Evolutionary conservation across 1,140 invertebrate genomes (phyloP), one percentile per base, ranked within the genome.

Genomic region (Brachionus rotundiformis): DNA sequence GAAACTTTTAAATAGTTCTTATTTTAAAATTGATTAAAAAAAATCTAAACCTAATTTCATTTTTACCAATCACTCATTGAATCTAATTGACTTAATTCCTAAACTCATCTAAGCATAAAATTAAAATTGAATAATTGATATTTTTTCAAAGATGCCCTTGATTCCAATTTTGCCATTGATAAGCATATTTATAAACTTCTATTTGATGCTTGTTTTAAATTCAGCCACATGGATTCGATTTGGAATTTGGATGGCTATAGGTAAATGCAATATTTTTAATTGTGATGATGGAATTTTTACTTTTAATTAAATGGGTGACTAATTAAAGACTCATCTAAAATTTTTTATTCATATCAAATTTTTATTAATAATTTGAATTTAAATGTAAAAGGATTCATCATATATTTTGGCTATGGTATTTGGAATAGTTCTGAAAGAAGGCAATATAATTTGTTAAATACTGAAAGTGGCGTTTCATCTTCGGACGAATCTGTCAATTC

Each of bases 401-500:
- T 95, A 11, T 96, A 96, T 85, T 95, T 96, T 86, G 87, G 92
- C 0, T 95, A 95, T 85, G 94, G 94, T 0, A 93, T 95, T 25
- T 92, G 93, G 83, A 92, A 95, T 85, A 95, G 94, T 86, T 93
- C 93, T 85, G 92, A 95, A 84, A 92, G 93, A 41, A 90, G 91
- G 33, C 83, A 83, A 0, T 77, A 65, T 54, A 44, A 44, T 47
- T 36, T 27, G 29, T 41, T 79, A 79, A 25, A 44, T 8, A 61
- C 54, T 27, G 23, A 33, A 10, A 59, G 44, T 83, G 23, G 76
- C 23, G 63, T 8, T 68, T 68, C 59, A 27, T 63, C 59, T 27
- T 31, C 87, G 59, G 84, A 84, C 7, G 85, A 85, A 23, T 86
- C 87, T 80, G 84, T 86, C 13, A 83, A 83, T 4, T 85, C 85